Evolutionary conservation across 1,140 invertebrate genomes (phyloP).

Genomic region (Achatina immaculata): DNA sequence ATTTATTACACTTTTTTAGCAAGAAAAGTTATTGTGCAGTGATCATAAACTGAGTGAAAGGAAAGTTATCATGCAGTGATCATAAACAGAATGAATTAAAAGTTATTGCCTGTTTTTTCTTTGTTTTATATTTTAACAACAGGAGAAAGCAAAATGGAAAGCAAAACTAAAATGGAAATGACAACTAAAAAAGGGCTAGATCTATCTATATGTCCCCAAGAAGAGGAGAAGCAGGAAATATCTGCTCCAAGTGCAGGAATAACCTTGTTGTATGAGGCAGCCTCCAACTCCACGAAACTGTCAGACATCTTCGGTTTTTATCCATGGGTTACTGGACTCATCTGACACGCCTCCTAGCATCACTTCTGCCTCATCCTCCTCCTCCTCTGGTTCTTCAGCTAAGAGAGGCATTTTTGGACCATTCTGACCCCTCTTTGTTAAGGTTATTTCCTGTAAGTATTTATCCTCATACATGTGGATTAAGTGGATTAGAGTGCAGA

Average conservation of each 20-base stretch:
- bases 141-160: no score
- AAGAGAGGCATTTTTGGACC: conserved; percentile 1
- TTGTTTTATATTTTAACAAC: no score
- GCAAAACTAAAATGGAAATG: no score
- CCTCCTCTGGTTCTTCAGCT: background rate
- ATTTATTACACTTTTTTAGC: no score
- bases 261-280: background rate
- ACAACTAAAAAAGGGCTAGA: no score
- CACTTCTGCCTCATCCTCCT: background rate
- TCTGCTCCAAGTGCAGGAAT: background rate
- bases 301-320: background rate
- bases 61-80: no score
- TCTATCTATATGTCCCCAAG: conserved; percentile 2
- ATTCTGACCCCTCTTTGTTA: background rate
- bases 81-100: no score
- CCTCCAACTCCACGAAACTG: background rate
- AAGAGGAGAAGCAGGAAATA: background rate
- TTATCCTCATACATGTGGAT: background rate
- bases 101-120: no score
- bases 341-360: background rate
- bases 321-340: background rate
- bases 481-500: no score
- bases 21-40: no score
- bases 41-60: no score
- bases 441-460: background rate